Base-by-base conservation (phyloP, 2,113 vertebrate species). In the Archocentrus centrarchus region DNA sequence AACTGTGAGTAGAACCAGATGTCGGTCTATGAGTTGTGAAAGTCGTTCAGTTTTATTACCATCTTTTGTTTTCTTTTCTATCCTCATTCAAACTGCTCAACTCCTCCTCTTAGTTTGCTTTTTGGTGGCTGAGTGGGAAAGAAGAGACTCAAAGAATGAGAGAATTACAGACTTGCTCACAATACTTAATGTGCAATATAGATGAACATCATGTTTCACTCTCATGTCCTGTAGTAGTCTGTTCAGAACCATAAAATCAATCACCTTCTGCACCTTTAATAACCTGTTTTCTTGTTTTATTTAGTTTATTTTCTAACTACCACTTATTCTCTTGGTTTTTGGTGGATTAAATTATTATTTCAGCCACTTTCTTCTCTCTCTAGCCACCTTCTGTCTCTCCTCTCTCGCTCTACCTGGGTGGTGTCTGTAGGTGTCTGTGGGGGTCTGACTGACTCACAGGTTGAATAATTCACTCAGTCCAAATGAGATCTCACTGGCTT, bases 401-500 rank as follows among this genome's bases (percentile, higher is more conserved):
- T 37, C 20, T 22, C 3, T 15, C 32, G n/a, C 5, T 59, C 11
- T 47, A 64, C 77, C 77, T 85, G 58, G 55, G 61, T 60, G 82
- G 80, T 61, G 83, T 80, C 66, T 91, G 83, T 55, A 70, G 85
- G 78, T 68, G 81, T 88, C 80, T 66, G 39, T 39, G 11, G 80
- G 75, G 70, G 44, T 79, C 77, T 70, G 59, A 59, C 81, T 61
- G 63, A 81, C 79, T 86, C 79, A 60, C 10, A 1, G 77, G 61
- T 60, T 91, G 87, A 91, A 87, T 92, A 90, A 91, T 92, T 92
- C 77, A 92, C 86, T 84, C 62, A 22, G 58, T 82, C 79, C 76
- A 92, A 82, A 92, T 86, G 84, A 88, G 88, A 80, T 88, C 79
- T 89, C 75, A 11, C 62, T 66, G 88, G 76, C 64, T 62, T 77